Evolutionary conservation across 1,140 invertebrate genomes (phyloP).

Genomic region (Drosophila virilis): DNA sequence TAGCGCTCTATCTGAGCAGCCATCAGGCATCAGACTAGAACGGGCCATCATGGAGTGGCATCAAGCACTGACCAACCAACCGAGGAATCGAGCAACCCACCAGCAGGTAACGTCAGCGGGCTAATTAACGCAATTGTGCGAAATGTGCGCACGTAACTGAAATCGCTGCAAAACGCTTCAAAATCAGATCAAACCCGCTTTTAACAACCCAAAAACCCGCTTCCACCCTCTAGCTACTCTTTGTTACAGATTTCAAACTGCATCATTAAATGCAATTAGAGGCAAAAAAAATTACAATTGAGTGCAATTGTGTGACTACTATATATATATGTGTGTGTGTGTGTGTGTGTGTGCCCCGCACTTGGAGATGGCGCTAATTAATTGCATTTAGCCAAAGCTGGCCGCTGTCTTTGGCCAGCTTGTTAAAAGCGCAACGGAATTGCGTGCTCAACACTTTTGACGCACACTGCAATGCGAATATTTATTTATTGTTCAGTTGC

Average conservation of each 20-base stretch:
- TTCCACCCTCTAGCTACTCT: neutral
- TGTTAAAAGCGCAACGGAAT: slow-evolving; percentile 29
- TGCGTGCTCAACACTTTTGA: slow-evolving; percentile 77
- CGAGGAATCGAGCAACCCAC: slow-evolving; percentile 13
- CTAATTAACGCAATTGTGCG: slow-evolving; percentile 68
- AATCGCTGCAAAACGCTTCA: slow-evolving; percentile 56
- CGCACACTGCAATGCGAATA: slow-evolving; percentile 50
- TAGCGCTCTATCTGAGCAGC: slow-evolving; percentile 55
- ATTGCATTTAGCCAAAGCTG: slow-evolving; percentile 54
- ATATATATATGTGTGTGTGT: neutral
- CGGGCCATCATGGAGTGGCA: neutral
- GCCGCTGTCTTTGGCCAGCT: too few species aligned
- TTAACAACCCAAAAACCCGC: neutral
- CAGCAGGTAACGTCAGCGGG: neutral
- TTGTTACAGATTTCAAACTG: slow-evolving; percentile 41
- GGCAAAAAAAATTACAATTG: slow-evolving; percentile 50
- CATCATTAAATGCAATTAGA: slow-evolving; percentile 74
- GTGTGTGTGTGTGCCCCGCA: slow-evolving; percentile 3
- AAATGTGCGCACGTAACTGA: slow-evolving; percentile 64
- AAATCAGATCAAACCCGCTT: slow-evolving; percentile 44
- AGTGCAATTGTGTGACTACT: slow-evolving; percentile 17
- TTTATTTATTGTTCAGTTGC: slow-evolving; percentile 48
- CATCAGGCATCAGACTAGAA: slow-evolving; percentile 13
- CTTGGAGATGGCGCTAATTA: slow-evolving; percentile 62
- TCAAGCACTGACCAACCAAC: slow-evolving; percentile 2